Base-by-base conservation (phyloP, 2,888 invertebrate species). In the Apoda limacodes region DNA sequence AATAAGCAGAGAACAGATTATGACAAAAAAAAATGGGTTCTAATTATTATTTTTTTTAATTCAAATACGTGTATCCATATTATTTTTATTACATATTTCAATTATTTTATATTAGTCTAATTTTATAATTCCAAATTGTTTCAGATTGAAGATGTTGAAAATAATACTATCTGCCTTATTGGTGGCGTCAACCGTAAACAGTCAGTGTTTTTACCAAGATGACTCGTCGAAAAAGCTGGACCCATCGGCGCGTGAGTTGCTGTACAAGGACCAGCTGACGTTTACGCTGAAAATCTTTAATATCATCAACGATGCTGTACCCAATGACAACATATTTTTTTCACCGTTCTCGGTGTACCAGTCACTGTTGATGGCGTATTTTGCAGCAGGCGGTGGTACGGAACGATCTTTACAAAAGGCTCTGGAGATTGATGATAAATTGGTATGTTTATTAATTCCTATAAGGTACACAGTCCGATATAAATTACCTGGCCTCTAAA, bases 281-380 rank as follows among this genome's bases (percentile, higher is more conserved):
- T 93, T 93, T 53, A 88, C 91, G 0, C 62, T 92, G 29, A 84
- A 86, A 26, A 76, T 91, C 30, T 76, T 93, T 47, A 85, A 86
- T 42, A 83, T 86, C 10, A 85, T 88, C 41, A 86, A 88, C 43
- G 67, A 81, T 32, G 83, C 84, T 10, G 84, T 86, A 41, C 85
- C 87, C 1, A 76, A 84, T 22, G 88, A 88, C 44, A 94, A 93
- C 60, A 71, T 94, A 22, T 93, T 95, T 81, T 93, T 92, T 65
- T 94, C 94, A 4, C 94, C 94, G 0, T 90, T 91, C 71, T 93
- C 93, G 43, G 87, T 93, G 9, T 90, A 92, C 55, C 89, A 93
- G 47, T 88, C 93, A 0, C 56, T 95, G 17, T 61, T 89, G 27
- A 71, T 94, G 39, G 90, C 91, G 1, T 93, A 92, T 56, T 92